Base-by-base conservation (phyloP, 2,888 invertebrate species). In the Hedychridium roseum region DNA sequence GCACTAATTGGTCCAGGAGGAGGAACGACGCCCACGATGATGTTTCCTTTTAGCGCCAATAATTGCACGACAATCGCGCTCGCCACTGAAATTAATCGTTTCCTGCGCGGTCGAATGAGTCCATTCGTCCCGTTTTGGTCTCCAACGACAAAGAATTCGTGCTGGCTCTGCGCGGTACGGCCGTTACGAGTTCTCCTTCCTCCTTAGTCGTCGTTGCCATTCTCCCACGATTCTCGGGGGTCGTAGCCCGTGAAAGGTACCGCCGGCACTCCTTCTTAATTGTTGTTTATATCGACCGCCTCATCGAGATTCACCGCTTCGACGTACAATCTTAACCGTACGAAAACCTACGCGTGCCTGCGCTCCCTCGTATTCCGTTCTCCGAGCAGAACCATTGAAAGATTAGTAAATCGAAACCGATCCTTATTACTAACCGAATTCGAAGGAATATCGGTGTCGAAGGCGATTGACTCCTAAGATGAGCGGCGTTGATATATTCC, bases 211-310 rank as follows among this genome's bases (percentile, higher is more conserved):
- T 35, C 23, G 26, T 16, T n/a, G 42, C 36, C 35, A 53, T 48
- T 56, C 53, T 68, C 66, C 63, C 68, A 68, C 61, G 63, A 49
- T 54, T 49, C 32, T 34, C 37, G 36, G 35, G 21, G 26, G 14
- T 28, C 18, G n/a, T 27, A 28, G 40, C 28, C 48, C 60, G 51
- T 43, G 51, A 64, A 53, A 57, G 50, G 51, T 47, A 50, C 48
- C 44, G 43, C 11, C 14, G 53, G 58, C 57, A 57, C 61, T 57
- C 59, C 57, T 51, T 53, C 53, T 50, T 57, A 54, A 65, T 63
- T 58, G 52, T 54, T 61, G 58, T 63, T 64, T 61, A 54, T 56
- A 52, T 54, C 60, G 51, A 39, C 49, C 39, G n/a, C n/a, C n/a
- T n/a, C n/a, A n/a, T n/a, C n/a, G n/a, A n/a, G n/a, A n/a, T n/a